These are phyloP conservation scores for Saccopteryx leptura DNA, from an alignment of 2,113 vertebrate species.

Conservation along the genomic window DNA sequence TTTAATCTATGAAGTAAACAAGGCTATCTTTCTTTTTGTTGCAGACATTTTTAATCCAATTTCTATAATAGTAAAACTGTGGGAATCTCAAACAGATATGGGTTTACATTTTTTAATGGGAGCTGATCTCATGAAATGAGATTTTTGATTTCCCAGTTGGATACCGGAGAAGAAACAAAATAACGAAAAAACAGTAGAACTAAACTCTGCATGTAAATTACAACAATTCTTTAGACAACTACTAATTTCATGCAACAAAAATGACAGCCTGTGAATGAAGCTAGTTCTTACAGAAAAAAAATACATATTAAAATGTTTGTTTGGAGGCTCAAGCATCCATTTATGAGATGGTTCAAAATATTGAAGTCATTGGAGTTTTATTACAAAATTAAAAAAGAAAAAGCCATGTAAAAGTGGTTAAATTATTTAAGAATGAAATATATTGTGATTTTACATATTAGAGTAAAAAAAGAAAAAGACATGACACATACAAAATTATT, in stretches of 20 bases:
- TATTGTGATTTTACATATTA: not conserved
- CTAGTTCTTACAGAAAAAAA: constrained; percentile 53
- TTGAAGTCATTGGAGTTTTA: not conserved
- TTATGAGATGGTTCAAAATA: constrained; percentile 47
- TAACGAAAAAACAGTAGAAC: not conserved
- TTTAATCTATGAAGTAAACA: constrained; percentile 62
- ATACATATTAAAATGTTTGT: constrained; percentile 66
- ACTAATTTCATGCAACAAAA: constrained; percentile 74
- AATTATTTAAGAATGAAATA: not conserved
- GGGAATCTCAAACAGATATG: constrained; percentile 23
- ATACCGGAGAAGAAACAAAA: constrained; percentile 60
- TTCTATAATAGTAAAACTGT: constrained; percentile 49
- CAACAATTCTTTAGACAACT: constrained; percentile 53
- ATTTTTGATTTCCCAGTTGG: constrained; percentile 80
- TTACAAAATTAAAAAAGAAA: not conserved
- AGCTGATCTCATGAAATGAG: constrained; percentile 60
- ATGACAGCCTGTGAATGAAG: constrained; percentile 60
- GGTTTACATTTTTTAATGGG: not conserved
- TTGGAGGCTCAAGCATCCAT: constrained; percentile 61
- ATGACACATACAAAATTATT: not conserved
- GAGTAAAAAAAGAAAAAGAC: not conserved
- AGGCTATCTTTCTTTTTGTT: constrained; percentile 35
- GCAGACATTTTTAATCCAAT: constrained; percentile 52
- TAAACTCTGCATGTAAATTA: constrained; percentile 64
- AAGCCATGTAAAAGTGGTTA: not conserved